A percentile compares a stretch with the other conserved stretches of the same genome.
Conservation (phyloP, 2,113 vertebrate genomes). For the Mirounga angustirostris region DNA sequence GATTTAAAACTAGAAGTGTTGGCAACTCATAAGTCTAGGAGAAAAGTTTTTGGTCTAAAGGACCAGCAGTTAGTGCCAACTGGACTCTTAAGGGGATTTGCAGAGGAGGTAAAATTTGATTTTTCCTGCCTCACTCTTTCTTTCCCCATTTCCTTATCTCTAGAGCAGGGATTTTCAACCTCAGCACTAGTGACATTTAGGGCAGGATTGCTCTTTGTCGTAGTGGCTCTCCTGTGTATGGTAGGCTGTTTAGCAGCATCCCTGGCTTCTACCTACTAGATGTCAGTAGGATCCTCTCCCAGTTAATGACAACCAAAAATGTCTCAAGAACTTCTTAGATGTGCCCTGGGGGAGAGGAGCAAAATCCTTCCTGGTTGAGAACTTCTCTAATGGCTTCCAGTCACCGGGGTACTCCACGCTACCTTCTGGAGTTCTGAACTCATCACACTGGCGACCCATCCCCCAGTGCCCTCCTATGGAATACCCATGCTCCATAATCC, state of each 20-base stretch:
- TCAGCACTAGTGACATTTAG: neutral
- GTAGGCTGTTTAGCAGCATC: neutral
- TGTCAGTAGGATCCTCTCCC: neutral
- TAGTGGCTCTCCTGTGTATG: fast-evolving
- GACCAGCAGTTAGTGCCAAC: neutral
- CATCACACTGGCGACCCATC: neutral
- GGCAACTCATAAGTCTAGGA: neutral
- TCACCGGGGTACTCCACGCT: neutral
- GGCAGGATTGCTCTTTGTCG: neutral
- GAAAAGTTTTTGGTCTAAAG: conserved; percentile 12
- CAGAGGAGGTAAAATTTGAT: neutral
- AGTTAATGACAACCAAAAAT: neutral
- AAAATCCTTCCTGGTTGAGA: neutral
- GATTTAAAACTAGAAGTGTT: conserved; percentile 32
- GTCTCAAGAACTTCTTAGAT: neutral
- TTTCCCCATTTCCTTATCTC: neutral
- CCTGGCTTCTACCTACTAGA: neutral
- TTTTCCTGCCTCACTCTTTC: neutral
- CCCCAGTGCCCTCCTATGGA: neutral
- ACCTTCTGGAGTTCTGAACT: neutral
- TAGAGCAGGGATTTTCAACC: neutral
- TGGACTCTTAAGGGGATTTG: neutral
- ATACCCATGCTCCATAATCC: neutral
- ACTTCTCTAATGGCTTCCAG: neutral
- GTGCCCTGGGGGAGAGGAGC: neutral